Evolutionary conservation across 2,113 vertebrate genomes (phyloP).

Genomic region (Campylomormyrus numenius): DNA sequence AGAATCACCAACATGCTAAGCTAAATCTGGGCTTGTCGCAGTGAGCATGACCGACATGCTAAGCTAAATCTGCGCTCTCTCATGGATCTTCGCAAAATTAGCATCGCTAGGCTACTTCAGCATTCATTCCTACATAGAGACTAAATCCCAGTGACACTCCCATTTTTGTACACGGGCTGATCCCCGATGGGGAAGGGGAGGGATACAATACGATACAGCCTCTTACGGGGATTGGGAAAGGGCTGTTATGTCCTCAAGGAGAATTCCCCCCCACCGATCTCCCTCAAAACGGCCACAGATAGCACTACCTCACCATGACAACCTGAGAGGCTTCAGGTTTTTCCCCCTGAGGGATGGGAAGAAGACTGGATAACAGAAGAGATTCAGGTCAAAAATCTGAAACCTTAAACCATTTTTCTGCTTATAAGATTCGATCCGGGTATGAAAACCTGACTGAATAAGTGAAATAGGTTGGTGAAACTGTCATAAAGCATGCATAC

Average conservation of each 20-base stretch:
- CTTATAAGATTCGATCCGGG: neutral
- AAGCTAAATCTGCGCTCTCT: neutral
- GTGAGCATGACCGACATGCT: neutral
- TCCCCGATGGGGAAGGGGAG: neutral
- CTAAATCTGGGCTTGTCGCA: neutral
- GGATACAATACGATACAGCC: neutral
- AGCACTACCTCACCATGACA: conserved; percentile 8
- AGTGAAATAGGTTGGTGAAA: neutral
- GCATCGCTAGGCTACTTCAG: neutral
- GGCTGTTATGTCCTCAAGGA: neutral
- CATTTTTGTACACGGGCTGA: neutral
- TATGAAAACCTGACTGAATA: neutral
- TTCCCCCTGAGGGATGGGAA: neutral
- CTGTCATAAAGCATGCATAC: neutral
- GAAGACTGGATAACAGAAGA: neutral
- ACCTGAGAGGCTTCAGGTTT: neutral
- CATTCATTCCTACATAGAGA: neutral
- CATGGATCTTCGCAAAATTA: neutral
- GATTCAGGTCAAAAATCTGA: neutral
- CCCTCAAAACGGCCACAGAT: neutral
- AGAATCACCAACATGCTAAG: neutral
- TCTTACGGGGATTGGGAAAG: neutral
- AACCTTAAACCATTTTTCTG: neutral
- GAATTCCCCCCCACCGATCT: neutral
- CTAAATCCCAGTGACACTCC: neutral